A percentile compares a stretch with the other conserved stretches of the same genome.
phyloP scores from a whole-genome alignment of 1,140 invertebrate genomes.

The Calosoma granatense region DNA sequence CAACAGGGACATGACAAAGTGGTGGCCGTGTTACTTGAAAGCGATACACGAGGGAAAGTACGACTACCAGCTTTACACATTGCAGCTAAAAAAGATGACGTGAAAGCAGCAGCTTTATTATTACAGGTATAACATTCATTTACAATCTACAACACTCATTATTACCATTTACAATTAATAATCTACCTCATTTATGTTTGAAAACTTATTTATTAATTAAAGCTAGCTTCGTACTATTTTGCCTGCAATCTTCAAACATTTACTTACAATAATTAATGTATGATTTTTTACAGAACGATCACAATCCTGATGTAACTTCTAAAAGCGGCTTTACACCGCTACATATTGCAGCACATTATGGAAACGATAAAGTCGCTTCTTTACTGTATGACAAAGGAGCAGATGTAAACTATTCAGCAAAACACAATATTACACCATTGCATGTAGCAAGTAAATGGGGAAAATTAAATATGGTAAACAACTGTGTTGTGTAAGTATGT shows the following conservation, averaged over 20 bases:
- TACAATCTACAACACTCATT: neutral
- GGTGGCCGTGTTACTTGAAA: conserved; percentile 90
- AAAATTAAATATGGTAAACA: conserved; percentile 76
- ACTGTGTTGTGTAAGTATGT: conserved; percentile 33
- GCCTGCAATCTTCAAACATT: no score
- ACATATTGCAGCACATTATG: conserved; percentile 98
- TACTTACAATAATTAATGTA: no score
- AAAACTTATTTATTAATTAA: no score
- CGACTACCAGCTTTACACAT: conserved; percentile 86
- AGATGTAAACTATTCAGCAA: conserved; percentile 92
- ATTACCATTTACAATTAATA: neutral
- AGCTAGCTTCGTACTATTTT: no score
- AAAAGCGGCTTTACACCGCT: conserved; percentile 97
- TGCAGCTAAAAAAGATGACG: conserved; percentile 99
- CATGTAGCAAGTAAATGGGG: conserved; percentile 98
- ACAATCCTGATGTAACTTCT: conserved; percentile 90
- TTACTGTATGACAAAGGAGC: conserved; percentile 85
- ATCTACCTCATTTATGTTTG: no score
- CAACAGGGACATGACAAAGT: conserved; percentile 99
- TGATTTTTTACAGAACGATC: conserved; percentile 81
- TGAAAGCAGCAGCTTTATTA: conserved; percentile 83
- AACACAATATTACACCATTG: conserved; percentile 86
- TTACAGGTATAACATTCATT: conserved; percentile 52
- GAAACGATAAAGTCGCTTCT: conserved; percentile 89
- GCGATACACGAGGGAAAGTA: conserved; percentile 87